Evolutionary conservation across 2,888 invertebrate genomes (phyloP).

Genomic region (Phrixothrix hirtus): DNA sequence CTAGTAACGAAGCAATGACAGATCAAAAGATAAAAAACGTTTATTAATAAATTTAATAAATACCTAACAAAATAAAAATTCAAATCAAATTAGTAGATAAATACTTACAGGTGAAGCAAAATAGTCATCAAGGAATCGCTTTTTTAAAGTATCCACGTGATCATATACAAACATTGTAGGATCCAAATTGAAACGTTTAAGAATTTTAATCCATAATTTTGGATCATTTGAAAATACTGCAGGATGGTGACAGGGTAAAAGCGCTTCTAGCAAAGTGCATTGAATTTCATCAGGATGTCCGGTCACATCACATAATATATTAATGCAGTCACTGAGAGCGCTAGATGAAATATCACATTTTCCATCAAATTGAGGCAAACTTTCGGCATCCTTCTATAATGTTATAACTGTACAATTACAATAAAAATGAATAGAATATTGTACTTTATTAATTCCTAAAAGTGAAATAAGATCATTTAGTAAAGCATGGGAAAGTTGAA

Average conservation of each 20-base stretch:
- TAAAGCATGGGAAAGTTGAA: constrained; percentile 65
- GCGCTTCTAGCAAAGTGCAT: constrained; percentile 65
- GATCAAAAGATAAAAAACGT: too few relatives aligned
- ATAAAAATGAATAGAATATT: neutral
- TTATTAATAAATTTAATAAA: too few relatives aligned
- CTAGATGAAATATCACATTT: constrained; percentile 56
- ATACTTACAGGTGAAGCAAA: constrained; percentile 43
- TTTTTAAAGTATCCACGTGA: constrained; percentile 63
- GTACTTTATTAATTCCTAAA: constrained; percentile 64
- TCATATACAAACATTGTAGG: constrained; percentile 65
- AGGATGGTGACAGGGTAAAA: constrained; percentile 78
- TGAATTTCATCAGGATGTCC: constrained; percentile 60
- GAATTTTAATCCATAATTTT: constrained; percentile 71
- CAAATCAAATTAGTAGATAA: constrained; percentile 25
- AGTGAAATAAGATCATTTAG: constrained; percentile 68
- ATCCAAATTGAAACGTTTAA: constrained; percentile 62
- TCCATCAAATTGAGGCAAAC: too few relatives aligned
- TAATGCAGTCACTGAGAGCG: constrained; percentile 53
- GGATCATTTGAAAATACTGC: constrained; percentile 62
- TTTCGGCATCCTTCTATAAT: constrained; percentile 1
- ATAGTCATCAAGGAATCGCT: constrained; percentile 64
- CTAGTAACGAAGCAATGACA: too few relatives aligned
- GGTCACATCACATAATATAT: constrained; percentile 53
- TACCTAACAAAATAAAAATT: constrained; percentile 7
- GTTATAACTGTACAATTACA: neutral